Evolutionary conservation across 64 coral and sea anemone species (phyloP).

Genomic region (Trachythela sp.): DNA sequence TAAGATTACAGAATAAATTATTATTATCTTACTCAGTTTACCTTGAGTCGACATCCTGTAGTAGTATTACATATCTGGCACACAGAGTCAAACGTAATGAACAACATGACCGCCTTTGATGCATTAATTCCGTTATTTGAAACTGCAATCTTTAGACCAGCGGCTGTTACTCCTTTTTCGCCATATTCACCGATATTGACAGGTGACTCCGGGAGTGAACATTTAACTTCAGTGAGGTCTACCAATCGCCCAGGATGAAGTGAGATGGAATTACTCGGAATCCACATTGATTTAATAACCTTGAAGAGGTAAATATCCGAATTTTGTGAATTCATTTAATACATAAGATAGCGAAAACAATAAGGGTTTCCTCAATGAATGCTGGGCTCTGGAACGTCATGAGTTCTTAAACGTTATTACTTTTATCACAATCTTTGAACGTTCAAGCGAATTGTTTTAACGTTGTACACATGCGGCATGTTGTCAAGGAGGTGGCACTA

Average conservation of each 20-base stretch:
- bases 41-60: neutral
- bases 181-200: constrained; percentile 5
- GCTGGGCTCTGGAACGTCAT: no score
- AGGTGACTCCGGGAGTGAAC: neutral
- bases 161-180: neutral
- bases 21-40: neutral
- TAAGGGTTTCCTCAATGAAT: neutral
- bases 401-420: no score
- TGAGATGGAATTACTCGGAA: neutral
- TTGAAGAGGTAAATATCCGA: neutral
- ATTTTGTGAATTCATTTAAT: neutral
- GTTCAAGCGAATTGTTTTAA: no score
- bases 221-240: constrained; percentile 10
- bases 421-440: no score
- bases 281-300: neutral
- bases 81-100: neutral
- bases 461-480: no score
- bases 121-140: neutral
- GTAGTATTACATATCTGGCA: constrained; percentile 1
- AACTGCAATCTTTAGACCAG: neutral
- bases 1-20: no score
- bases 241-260: neutral
- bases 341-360: neutral
- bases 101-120: neutral
- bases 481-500: no score